Percentiles rank a stretch among this genome's conserved stretches.
phyloP scores from a whole-genome alignment of 1,140 invertebrate species.

The Schlechtendalia chinensis region DNA sequence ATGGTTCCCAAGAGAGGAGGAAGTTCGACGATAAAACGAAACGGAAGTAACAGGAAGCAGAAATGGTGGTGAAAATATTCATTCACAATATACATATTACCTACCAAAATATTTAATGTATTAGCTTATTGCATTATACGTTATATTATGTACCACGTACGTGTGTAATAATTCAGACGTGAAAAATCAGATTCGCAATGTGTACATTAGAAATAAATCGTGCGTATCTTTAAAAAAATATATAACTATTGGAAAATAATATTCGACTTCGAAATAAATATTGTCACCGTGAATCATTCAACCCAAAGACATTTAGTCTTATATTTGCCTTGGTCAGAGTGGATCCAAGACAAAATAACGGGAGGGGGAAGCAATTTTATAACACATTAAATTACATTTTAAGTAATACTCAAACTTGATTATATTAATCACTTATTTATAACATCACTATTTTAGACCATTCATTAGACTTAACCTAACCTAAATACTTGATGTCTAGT shows the following conservation, averaged over 20 bases:
- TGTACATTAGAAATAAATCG: conserved; percentile 14
- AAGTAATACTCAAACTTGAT: no score
- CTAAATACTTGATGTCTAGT: no score
- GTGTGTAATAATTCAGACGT: conserved; percentile 7
- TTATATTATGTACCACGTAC: background rate
- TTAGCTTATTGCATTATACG: background rate
- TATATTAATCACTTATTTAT: no score
- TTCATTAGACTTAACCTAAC: no score
- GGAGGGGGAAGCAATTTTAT: no score
- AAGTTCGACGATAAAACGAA: background rate
- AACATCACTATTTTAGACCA: no score
- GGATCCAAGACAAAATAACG: no score
- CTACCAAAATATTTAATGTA: no score
- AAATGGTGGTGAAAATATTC: background rate
- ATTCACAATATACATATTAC: background rate
- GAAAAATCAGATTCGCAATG: background rate
- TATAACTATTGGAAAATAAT: background rate
- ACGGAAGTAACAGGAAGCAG: background rate
- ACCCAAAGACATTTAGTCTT: background rate
- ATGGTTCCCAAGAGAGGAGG: background rate
- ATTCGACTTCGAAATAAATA: background rate
- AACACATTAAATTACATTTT: no score
- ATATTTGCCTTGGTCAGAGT: no score
- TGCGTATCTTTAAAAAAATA: conserved; percentile 11
- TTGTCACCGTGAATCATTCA: background rate